phyloP scores from a whole-genome alignment of 2,113 vertebrate species.

The Scalopus aquaticus region DNA sequence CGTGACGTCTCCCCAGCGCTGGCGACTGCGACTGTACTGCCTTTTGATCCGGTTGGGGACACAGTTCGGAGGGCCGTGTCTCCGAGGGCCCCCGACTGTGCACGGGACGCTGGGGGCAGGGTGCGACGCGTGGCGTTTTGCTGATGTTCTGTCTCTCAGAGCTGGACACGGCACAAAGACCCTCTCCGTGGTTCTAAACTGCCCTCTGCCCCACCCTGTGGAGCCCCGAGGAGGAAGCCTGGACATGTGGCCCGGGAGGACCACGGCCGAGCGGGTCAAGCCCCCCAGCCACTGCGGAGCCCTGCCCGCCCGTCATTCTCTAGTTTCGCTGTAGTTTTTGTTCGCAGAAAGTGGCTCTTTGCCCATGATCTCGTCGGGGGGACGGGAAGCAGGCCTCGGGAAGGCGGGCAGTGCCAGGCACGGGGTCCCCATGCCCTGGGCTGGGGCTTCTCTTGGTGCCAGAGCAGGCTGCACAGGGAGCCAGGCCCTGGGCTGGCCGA shows the following conservation, averaged over 20 bases:
- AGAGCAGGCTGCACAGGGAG: background rate
- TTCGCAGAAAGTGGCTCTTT: background rate
- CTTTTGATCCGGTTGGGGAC: background rate
- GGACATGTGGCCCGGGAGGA: background rate
- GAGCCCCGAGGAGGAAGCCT: background rate
- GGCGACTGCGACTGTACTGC: too few species aligned
- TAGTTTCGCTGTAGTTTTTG: accelerated
- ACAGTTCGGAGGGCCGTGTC: accelerated
- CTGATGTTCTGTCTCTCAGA: background rate
- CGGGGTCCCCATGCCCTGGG: background rate
- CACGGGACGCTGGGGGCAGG: background rate
- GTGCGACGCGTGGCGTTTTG: background rate
- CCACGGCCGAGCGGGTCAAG: too few species aligned
- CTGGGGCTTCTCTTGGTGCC: background rate
- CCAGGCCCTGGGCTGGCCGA: background rate
- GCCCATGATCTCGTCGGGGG: background rate
- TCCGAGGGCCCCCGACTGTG: background rate
- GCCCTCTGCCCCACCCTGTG: background rate
- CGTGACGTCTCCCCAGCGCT: too few species aligned
- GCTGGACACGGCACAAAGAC: background rate
- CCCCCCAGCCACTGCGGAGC: background rate
- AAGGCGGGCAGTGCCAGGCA: background rate
- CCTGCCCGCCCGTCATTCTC: too few species aligned
- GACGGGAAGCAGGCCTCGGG: background rate
- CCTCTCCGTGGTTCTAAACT: background rate